Conservation (phyloP, 2,113 vertebrate genomes). For the Paralichthys olivaceus region DNA sequence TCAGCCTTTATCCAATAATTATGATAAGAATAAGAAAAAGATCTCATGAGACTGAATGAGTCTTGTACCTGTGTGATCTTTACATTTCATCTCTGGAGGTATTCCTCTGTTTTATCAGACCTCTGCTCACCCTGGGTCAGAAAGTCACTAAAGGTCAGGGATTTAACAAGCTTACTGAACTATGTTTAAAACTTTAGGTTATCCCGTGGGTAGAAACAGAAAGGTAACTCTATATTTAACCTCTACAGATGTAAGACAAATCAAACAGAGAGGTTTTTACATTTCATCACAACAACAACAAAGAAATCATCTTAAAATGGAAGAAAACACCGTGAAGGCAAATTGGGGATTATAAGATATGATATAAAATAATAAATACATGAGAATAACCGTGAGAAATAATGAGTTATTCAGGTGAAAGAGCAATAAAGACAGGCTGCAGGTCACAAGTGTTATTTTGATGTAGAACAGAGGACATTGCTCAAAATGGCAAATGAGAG, state of each 20-base stretch:
- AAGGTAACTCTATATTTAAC: slow-evolving; percentile 49
- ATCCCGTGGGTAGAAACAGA: slow-evolving; percentile 50
- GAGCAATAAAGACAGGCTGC: not conserved
- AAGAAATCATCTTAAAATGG: not conserved
- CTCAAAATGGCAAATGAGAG: slow-evolving; percentile 38
- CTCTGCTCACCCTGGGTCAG: not conserved
- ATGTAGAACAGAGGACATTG: not conserved
- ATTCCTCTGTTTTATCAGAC: slow-evolving; percentile 1
- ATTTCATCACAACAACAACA: not conserved
- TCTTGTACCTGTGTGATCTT: too few relatives aligned
- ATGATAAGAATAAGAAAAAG: not conserved
- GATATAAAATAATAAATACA: not conserved
- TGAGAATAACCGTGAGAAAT: not conserved
- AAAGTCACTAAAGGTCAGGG: slow-evolving; percentile 44
- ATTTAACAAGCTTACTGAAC: slow-evolving; percentile 65
- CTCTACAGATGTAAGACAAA: not conserved
- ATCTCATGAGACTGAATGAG: not conserved
- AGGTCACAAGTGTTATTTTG: not conserved
- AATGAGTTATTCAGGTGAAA: too few relatives aligned
- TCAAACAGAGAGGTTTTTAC: not conserved
- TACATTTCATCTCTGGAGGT: not conserved
- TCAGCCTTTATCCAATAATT: not conserved
- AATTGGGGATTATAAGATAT: not conserved
- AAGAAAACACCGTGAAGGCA: not conserved
- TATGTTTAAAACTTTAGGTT: slow-evolving; percentile 69